A percentile compares a stretch with the other conserved stretches of the same genome.
Evolutionary conservation across 2,888 invertebrate species (phyloP).

Genomic region (Catocala sponsa): DNA sequence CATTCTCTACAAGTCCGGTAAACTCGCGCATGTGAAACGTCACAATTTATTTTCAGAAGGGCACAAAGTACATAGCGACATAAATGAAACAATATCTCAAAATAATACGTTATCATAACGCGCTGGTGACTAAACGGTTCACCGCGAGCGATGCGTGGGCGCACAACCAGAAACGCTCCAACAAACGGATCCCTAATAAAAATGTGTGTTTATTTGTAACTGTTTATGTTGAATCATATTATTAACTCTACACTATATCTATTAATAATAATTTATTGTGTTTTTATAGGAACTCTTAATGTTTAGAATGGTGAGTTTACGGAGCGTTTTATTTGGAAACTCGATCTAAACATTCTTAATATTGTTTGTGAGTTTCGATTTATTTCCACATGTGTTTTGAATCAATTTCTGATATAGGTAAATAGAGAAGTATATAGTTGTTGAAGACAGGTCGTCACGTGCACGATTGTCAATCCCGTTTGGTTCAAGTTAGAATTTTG

Average conservation of each 20-base stretch:
- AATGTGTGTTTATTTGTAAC: conserved; percentile 27
- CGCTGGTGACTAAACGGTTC: conserved; percentile 46
- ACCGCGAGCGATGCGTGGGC: conserved; percentile 47
- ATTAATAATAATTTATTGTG: conserved; percentile 4
- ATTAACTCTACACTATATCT: conserved; percentile 5
- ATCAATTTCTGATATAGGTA: no score
- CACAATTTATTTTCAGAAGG: background rate
- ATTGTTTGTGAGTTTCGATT: no score
- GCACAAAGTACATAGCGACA: background rate
- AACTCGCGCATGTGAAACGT: no score
- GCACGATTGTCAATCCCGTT: no score
- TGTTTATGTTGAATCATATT: conserved; percentile 15
- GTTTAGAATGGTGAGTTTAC: background rate
- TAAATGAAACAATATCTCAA: conserved; percentile 36
- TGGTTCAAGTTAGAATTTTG: no score
- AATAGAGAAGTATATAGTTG: no score
- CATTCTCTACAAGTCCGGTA: no score
- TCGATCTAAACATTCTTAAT: no score
- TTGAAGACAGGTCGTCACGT: no score
- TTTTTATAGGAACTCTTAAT: conserved; percentile 6
- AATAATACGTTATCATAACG: conserved; percentile 48
- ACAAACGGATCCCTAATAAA: conserved; percentile 29
- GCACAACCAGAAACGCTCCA: conserved; percentile 18
- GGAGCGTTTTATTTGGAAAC: background rate
- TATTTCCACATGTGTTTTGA: no score